Conservation (phyloP, 2,888 invertebrate species). For the Diplolepis rosae region DNA sequence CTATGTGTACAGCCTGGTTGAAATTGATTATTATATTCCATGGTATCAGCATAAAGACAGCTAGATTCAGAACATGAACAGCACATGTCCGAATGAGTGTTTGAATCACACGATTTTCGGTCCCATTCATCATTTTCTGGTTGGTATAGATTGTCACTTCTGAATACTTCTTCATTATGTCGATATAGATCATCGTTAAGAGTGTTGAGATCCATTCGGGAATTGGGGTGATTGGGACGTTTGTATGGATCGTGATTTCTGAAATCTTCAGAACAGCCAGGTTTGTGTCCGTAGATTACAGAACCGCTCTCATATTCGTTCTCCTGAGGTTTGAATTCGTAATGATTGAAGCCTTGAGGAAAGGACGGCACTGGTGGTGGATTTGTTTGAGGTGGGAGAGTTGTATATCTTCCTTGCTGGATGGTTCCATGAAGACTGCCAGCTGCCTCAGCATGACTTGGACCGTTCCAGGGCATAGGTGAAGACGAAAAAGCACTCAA, state of each 20-base stretch:
- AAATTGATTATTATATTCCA: conserved; percentile 69
- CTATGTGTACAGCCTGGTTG: conserved; percentile 58
- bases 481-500: conserved; percentile 55
- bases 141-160: conserved; percentile 65
- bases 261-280: conserved; percentile 63
- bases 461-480: conserved; percentile 66
- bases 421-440: conserved; percentile 51
- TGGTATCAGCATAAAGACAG: conserved; percentile 69
- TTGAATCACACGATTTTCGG: conserved; percentile 71
- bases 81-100: conserved; percentile 70
- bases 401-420: conserved; percentile 66
- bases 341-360: conserved; percentile 68
- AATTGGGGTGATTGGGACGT: conserved; percentile 56
- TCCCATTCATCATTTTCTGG: conserved; percentile 72
- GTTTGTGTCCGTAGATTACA: conserved; percentile 70
- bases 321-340: conserved; percentile 68
- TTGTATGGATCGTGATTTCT: conserved; percentile 60
- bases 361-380: conserved; percentile 68
- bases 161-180: conserved; percentile 66
- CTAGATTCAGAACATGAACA: conserved; percentile 72
- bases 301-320: conserved; percentile 72
- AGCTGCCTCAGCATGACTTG: conserved; percentile 47
- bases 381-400: conserved; percentile 70
- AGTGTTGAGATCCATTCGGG: conserved; percentile 60
- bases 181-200: conserved; percentile 68